Evolutionary conservation across 2,888 invertebrate species (phyloP).

Genomic region (Catocala nupta): DNA sequence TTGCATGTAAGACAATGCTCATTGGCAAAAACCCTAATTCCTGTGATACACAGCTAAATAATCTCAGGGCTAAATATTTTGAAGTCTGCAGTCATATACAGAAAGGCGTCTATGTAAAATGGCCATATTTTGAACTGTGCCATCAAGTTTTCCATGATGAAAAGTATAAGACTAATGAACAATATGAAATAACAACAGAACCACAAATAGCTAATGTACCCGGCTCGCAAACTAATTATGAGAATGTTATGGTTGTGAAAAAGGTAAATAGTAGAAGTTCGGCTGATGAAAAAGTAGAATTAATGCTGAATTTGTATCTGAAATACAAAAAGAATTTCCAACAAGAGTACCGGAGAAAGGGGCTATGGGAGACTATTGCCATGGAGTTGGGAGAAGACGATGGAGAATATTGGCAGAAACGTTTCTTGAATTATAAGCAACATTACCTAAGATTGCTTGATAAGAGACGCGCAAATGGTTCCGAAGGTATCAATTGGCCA

Average conservation of each 20-base stretch:
- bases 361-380: conserved; percentile 78
- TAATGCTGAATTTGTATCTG: conserved; percentile 72
- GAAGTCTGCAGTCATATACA: conserved; percentile 59
- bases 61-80: conserved; percentile 66
- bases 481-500: conserved; percentile 70
- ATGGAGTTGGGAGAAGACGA: conserved; percentile 73
- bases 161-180: conserved; percentile 15
- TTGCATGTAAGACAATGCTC: conserved; percentile 79
- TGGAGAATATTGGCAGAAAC: conserved; percentile 77
- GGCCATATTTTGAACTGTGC: conserved; percentile 70
- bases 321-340: conserved; percentile 69
- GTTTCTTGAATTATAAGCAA: conserved; percentile 79
- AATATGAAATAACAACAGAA: conserved; percentile 15
- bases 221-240: conserved; percentile 29
- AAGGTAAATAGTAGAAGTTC: conserved; percentile 44
- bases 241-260: conserved; percentile 59
- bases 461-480: conserved; percentile 61
- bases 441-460: conserved; percentile 74
- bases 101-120: conserved; percentile 61
- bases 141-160: conserved; percentile 77
- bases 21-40: conserved; percentile 63
- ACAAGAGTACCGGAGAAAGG: conserved; percentile 65
- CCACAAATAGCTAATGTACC: conserved; percentile 34
- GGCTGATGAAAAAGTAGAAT: conserved; percentile 69
- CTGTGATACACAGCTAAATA: conserved; percentile 69